A percentile compares a stretch with the other conserved stretches of the same genome.
Evolutionary conservation across 2,888 invertebrate genomes (phyloP).

Genomic region (Exocentrus adspersus): DNA sequence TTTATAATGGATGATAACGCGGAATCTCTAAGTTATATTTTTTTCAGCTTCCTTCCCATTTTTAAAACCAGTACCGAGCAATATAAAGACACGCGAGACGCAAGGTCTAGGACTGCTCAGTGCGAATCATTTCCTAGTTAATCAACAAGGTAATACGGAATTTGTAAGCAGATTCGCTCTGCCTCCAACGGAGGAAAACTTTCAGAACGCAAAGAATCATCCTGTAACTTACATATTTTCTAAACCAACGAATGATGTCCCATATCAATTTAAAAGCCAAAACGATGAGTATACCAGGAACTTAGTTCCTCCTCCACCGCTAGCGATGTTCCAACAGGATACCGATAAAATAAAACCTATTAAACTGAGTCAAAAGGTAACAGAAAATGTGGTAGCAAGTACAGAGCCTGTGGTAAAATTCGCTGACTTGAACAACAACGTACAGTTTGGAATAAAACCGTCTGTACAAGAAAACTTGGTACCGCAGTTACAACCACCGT

Average conservation of each 20-base stretch:
- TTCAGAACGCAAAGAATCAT: conserved; percentile 56
- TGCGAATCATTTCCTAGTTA: conserved; percentile 65
- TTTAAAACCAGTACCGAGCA: conserved; percentile 46
- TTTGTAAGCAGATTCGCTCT: conserved; percentile 58
- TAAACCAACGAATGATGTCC: conserved; percentile 38
- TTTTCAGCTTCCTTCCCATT: conserved; percentile 52
- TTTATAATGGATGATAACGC: background rate
- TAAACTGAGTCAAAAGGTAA: conserved; percentile 38
- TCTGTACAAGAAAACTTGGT: conserved; percentile 54
- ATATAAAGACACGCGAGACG: conserved; percentile 50
- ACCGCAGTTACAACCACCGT: conserved; percentile 57
- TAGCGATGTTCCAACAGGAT: conserved; percentile 31
- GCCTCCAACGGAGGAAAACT: conserved; percentile 61
- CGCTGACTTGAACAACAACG: conserved; percentile 30
- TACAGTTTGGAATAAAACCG: conserved; percentile 39
- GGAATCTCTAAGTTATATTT: background rate
- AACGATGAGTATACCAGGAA: conserved; percentile 63
- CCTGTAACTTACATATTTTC: conserved; percentile 44
- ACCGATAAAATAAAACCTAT: conserved; percentile 33
- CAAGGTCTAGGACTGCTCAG: conserved; percentile 46
- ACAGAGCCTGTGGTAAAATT: conserved; percentile 39
- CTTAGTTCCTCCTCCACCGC: conserved; percentile 65
- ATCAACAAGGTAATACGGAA: conserved; percentile 60
- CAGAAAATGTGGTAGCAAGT: conserved; percentile 40
- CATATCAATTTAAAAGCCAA: conserved; percentile 46